Evolutionary conservation across 2,888 invertebrate species (phyloP), one percentile per base, ranked within the genome.

Genomic region (Lampropteryx suffumata): DNA sequence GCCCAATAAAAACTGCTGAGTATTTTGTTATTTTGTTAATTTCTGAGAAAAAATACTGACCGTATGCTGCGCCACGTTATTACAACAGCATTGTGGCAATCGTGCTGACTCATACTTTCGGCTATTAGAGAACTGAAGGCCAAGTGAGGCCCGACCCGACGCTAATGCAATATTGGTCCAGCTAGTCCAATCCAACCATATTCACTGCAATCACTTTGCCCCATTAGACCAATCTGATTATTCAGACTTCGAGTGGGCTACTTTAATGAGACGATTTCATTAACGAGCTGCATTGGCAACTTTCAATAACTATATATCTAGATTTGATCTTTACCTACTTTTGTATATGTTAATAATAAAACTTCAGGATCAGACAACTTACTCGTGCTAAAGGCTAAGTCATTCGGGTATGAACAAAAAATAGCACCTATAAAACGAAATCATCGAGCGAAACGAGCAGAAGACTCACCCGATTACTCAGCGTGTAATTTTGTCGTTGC

Each of bases 381-480:
- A n/a, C n/a, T n/a, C n/a, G n/a, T n/a, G n/a, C 73, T 68, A 71
- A 63, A 70, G 65, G 73, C 69, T 76, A 76, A 72, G 72, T 73
- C 65, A 67, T 61, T 67, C 62, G 64, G 67, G 69, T 65, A 62
- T 58, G 59, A 71, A 76, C 71, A 78, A 80, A 82, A 79, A 80
- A 78, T 75, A 62, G 65, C 67, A 53, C 57, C 73, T 64, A 78
- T 79, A 81, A 84, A 83, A 78, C 74, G 71, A 75, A 81, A 72
- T 78, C 80, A 79, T 78, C 62, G 65, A 79, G 72, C 78, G 81
- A 73, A 70, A 78, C 84, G 77, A 74, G 69, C 59, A 67, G 69
- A 73, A 73, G 77, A 83, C 79, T 84, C 84, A 82, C 71, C 73
- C 77, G 79, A 81, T 87, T 87, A 84, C 82, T 87, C 86, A 84